phyloP scores from a whole-genome alignment of 2,113 vertebrate genomes.

The Perca schrenkii region DNA sequence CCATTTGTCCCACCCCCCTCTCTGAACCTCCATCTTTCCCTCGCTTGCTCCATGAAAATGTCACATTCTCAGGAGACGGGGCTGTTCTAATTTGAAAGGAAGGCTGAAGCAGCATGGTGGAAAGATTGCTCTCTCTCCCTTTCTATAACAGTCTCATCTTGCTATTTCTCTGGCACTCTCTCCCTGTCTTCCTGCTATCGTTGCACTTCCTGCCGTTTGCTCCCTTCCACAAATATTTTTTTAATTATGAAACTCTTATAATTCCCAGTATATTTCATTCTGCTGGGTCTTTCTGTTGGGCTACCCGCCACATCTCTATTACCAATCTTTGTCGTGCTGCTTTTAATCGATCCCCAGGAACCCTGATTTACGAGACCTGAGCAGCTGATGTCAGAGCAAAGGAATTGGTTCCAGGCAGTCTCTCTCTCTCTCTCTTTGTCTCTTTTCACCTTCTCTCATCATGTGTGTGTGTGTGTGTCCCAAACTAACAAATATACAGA shows the following conservation, averaged over 20 bases:
- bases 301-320: conserved; percentile 53
- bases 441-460: conserved; percentile 28
- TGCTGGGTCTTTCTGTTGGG: conserved; percentile 26
- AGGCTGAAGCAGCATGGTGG: conserved; percentile 79
- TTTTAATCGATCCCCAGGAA: conserved; percentile 73
- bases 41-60: conserved; percentile 75
- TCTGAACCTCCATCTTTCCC: conserved; percentile 73
- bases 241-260: conserved; percentile 52
- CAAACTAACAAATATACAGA: conserved; percentile 68
- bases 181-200: conserved; percentile 36
- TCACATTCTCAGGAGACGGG: conserved; percentile 80
- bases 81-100: conserved; percentile 84
- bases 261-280: conserved; percentile 37
- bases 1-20: conserved; percentile 54
- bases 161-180: conserved; percentile 24
- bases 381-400: conserved; percentile 64
- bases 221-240: conserved; percentile 38
- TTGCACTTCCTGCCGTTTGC: conserved; percentile 50
- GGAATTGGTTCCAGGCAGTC: conserved; percentile 49
- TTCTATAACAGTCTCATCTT: conserved; percentile 50
- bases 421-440: conserved; percentile 5
- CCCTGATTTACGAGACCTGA: conserved; percentile 71
- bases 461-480: conserved; percentile 6
- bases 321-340: conserved; percentile 61
- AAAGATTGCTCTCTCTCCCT: conserved; percentile 57